Evolutionary conservation across 2,888 invertebrate genomes (phyloP).

Genomic region (Clanis bilineata): DNA sequence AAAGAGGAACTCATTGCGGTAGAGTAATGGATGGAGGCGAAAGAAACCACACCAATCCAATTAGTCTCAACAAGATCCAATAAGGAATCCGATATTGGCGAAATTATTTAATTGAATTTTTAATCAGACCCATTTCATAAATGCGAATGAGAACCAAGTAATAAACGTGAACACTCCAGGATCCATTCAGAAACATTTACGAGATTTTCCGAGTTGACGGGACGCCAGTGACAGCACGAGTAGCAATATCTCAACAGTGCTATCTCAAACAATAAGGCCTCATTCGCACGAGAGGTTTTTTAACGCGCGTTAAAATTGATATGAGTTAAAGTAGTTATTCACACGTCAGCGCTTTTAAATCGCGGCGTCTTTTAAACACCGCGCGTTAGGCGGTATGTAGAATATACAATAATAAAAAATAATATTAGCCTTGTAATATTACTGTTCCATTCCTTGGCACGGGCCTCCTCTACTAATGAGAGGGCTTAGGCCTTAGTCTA

Average conservation of each 20-base stretch:
- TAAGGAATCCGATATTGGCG: slow-evolving; percentile 53
- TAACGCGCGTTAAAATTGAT: no score
- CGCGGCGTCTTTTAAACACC: no score
- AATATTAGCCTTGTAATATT: no score
- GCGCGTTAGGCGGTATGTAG: no score
- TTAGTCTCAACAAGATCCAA: slow-evolving; percentile 64
- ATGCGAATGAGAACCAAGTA: neutral
- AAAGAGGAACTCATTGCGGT: slow-evolving; percentile 39
- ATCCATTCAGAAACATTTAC: slow-evolving; percentile 33
- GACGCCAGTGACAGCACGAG: slow-evolving; percentile 28
- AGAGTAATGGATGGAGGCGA: neutral
- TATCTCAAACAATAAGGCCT: slow-evolving; percentile 71
- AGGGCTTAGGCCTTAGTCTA: no score
- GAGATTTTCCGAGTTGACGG: slow-evolving; percentile 32
- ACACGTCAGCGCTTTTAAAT: no score
- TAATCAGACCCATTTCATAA: slow-evolving; percentile 24
- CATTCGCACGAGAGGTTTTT: no score
- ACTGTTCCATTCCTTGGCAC: no score
- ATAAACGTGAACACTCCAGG: slow-evolving; percentile 19
- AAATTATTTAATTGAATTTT: slow-evolving; percentile 57
- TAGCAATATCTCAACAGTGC: slow-evolving; percentile 62
- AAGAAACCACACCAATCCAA: slow-evolving; percentile 64
- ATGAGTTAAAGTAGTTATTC: no score
- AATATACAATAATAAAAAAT: no score
- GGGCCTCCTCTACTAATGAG: no score